Base-by-base conservation (phyloP, 2,888 invertebrate species). In the Morpho deidamia region DNA sequence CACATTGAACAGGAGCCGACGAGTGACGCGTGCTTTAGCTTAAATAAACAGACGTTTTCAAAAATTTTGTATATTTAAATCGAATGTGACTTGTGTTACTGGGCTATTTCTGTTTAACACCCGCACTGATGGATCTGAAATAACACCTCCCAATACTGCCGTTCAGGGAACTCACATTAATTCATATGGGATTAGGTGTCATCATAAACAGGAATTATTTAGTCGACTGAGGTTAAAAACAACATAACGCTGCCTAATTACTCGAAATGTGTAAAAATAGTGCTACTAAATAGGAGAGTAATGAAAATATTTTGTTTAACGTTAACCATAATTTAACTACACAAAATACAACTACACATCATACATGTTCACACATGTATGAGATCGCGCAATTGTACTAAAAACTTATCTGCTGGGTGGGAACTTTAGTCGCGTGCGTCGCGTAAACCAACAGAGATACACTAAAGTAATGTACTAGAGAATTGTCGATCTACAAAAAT, bases 151-250 rank as follows among this genome's bases (percentile, higher is more conserved):
- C 70, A 73, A 75, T 78, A 76, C 69, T 75, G 75, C 74, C 70
- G 76, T 76, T 74, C 81, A 75, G 74, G 80, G 82, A 83, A 81
- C 81, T 77, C 74, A 66, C 84, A 83, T 86, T 85, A 85, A 86
- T 86, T 85, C 82, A 86, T 87, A 86, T 75, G 84, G 86, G 88
- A 88, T 89, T 86, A 83, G 82, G 79, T 88, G 87, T 87, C 88
- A 85, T 88, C 88, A 85, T 89, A 89, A 89, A 89, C 86, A 86
- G 83, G 87, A 85, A 80, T 86, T 87, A 88, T 88, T 88, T 86
- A 81, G 81, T 81, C 86, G 77, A 76, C 74, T 83, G 86, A 85
- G 85, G 86, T 85, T 87, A 84, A 83, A 83, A 85, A 80, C 83
- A 85, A 86, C 81, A 82, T 71, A 76, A 71, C 69, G 64, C 69